A percentile compares a stretch with the other conserved stretches of the same genome.
Conservation (phyloP, 1,140 invertebrate species). For the Tetragnatha versicolor region DNA sequence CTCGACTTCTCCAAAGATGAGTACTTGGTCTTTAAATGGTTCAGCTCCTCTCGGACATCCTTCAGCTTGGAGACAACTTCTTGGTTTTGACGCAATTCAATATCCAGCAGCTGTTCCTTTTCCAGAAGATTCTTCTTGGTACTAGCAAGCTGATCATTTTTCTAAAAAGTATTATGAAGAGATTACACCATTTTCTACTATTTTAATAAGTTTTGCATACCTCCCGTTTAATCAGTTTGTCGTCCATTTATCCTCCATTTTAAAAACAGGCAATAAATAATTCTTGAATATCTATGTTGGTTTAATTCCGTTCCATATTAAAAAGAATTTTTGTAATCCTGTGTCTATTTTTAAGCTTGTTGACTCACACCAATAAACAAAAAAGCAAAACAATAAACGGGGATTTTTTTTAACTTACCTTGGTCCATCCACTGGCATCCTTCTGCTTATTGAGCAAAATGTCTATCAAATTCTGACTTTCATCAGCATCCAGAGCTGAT, state of each 20-base stretch:
- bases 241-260: too few relatives aligned
- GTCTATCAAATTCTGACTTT: constrained; percentile 88
- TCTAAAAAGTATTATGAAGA: not conserved
- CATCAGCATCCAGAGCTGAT: constrained; percentile 79
- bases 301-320: too few relatives aligned
- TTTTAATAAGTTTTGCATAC: constrained; percentile 61
- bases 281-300: not conserved
- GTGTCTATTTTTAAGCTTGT: too few relatives aligned
- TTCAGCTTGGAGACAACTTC: constrained; percentile 67
- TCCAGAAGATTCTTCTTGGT: constrained; percentile 65
- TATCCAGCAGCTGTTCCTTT: constrained; percentile 62
- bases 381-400: too few relatives aligned
- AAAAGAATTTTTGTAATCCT: too few relatives aligned
- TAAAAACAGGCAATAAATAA: too few relatives aligned
- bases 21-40: constrained; percentile 70
- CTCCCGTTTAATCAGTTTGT: too few relatives aligned
- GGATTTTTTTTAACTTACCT: too few relatives aligned
- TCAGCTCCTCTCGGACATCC: constrained; percentile 78
- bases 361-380: too few relatives aligned
- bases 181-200: not conserved
- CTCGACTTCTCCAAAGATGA: constrained; percentile 68
- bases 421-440: constrained; percentile 83
- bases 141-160: constrained; percentile 37
- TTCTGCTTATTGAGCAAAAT: constrained; percentile 85
- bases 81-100: constrained; percentile 60